Evolutionary conservation across 2,888 invertebrate species (phyloP), one percentile per base, ranked within the genome.

Genomic region (Sesamia inferens): DNA sequence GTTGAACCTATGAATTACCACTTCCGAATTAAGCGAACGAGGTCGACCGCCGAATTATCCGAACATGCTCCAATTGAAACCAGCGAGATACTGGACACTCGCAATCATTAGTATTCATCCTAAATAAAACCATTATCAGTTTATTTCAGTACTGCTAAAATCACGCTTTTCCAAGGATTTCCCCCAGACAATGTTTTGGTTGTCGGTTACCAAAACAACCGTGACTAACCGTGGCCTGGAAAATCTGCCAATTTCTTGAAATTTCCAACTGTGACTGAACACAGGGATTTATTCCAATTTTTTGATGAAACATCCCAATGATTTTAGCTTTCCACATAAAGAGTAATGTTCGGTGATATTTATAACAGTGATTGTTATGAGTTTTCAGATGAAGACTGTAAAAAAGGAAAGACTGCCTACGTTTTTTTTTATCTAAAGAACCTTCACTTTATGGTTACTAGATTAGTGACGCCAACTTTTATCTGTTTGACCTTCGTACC

Each of bases 1-100:
- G 84, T 83, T 88, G 77, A 88, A 89, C 89, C 88, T 88, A 89
- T 89, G 89, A 92, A 93, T 92, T 93, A 91, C 88, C 85, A 93
- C 91, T 94, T 94, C 94, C 93, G 91, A 94, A 89, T 83, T 81
- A 82, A 86, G 76, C 86, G 78, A 84, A 85, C 92, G 89, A 93
- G 94, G 93, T 83, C 92, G 76, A 62, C 79, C 76, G 74, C 72
- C 79, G 76, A 78, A 86, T 87, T 87, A 88, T 85, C 83, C 83
- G 80, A 87, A 88, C 85, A 84, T 86, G 82, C 84, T 85, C 74
- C 79, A 81, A 81, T 83, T 79, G 74, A 79, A 80, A 74, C 64
- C 64, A 84, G 68, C 39, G 61, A 82, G 51, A 80, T 63, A 57
- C 71, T 74, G 66, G 64, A 64, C 74, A 71, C 63, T 65, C 73